A percentile compares a stretch with the other conserved stretches of the same genome.
Conservation (phyloP, 2,888 invertebrate genomes). For the Synergus itoensis region DNA sequence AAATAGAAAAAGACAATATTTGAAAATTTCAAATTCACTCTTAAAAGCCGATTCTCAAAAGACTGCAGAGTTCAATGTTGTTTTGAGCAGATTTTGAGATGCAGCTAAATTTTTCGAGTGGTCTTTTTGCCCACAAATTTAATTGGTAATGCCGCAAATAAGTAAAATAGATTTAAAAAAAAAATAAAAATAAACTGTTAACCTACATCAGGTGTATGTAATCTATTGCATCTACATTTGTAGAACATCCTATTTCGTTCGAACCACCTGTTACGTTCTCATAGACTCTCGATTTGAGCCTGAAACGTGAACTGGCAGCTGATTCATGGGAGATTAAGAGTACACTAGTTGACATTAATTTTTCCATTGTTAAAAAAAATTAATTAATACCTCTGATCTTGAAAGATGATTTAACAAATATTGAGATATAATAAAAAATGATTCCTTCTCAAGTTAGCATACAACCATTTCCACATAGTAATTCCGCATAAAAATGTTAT, state of each 20-base stretch:
- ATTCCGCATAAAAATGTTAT: background rate
- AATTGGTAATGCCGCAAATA: background rate
- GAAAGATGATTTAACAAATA: too few relatives aligned
- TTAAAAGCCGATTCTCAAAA: too few relatives aligned
- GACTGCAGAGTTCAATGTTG: too few relatives aligned
- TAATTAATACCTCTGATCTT: background rate
- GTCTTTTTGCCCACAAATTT: background rate
- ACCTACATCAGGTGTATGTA: constrained; percentile 20
- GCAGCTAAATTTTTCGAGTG: too few relatives aligned
- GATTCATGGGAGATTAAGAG: constrained; percentile 30
- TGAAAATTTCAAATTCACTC: background rate
- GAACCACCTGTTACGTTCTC: constrained; percentile 52
- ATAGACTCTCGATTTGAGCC: constrained; percentile 29
- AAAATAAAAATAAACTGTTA: background rate
- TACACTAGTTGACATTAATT: constrained; percentile 30
- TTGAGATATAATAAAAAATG: too few relatives aligned
- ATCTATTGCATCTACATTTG: constrained; percentile 48
- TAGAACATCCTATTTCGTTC: constrained; percentile 48
- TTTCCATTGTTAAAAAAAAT: background rate
- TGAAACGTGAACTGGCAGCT: constrained; percentile 36
- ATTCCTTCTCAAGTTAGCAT: background rate
- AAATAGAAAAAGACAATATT: background rate
- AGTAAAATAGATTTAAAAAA: background rate
- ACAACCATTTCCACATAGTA: background rate
- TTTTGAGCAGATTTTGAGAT: too few relatives aligned